Base-by-base conservation (phyloP, 92 coral and sea anemone species). In the Metridium senile region DNA sequence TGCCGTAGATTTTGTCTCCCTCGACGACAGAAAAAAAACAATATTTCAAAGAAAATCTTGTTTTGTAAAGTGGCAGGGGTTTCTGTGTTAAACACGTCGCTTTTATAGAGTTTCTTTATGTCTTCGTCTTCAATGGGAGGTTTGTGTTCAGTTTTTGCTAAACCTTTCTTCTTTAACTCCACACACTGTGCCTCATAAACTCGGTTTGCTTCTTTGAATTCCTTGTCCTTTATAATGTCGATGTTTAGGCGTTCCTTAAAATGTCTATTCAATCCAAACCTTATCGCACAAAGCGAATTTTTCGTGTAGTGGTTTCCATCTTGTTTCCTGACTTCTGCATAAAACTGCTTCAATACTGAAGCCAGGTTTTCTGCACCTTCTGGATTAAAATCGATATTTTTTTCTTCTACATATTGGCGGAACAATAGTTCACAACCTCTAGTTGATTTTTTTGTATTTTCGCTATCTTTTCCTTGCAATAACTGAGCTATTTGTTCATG, bases 21-120 rank as follows among this genome's bases (percentile, higher is more conserved):
- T 66, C 88, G 66, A 26, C 85, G 66, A 57, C 83, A 82, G 71
- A 89, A 89, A 81, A 58, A 82, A 27, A 89, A 58, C 90, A 89
- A 76, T 10, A 81, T 33, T 51, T 85, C 89, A 35, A 89, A 85
- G 82, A 89, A 81, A 30, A 89, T 82, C 54, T 84, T 85, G 79
- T 88, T 85, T 66, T 84, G 83, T 21, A 88, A 74, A 28, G 84
- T 84, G 17, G 69, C 83, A 19, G 86, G 93, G 18, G 56, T 53
- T 27, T 43, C 33, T 35, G 69, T 58, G 68, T 49, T 73, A 71
- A 81, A 81, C 46, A 77, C 65, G 20, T 85, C 93, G 26, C 81
- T 56, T 76, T 68, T 30, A 4, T 83, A 83, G 25, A 82, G 78
- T 56, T 77, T 87, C 58, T 66, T 58, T 33, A 69, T 67, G 82